Base-by-base conservation (phyloP, 2,797 vertebrate genomes). In the Lophius americanus region DNA sequence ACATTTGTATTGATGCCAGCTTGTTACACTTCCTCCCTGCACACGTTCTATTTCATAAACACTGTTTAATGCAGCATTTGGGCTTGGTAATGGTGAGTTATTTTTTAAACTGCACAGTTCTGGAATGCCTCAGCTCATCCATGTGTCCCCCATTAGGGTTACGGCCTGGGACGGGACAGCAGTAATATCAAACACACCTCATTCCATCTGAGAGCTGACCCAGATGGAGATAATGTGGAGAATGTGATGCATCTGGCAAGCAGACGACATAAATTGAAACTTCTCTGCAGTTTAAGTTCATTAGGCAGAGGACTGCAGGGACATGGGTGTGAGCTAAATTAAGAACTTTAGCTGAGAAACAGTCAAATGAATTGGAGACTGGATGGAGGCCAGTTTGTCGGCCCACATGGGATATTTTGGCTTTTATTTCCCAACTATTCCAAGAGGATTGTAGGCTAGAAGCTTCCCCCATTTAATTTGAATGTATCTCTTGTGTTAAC, bases 1-100 rank as follows among this genome's bases (percentile, higher is more conserved):
- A 82, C 83, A 88, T 89, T 87, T 89, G 88, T 86, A 68, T 84
- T 49, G 67, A 75, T 88, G 91, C 88, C 89, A 91, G 83, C 84
- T 85, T 90, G 82, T 87, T 87, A 79, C 77, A 83, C 54, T 35
- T 75, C 70, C 70, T 85, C 85, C 78, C 75, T 72, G 69, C 70
- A 85, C 75, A 60, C 70, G 60, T 77, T 84, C 76, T 53, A 79
- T 71, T 71, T 68, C 64, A 69, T 78, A 84, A 76, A 78, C 66
- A 14, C 66, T 48, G 38, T 83, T 64, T 78, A 85, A 84, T 82
- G 69, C 73, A 60, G 68, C 71, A 60, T 73, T 11, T 52, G 55
- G 51, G 50, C 75, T 88, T 79, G 85, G 73, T 74, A 12, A 51
- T 67, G 11, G 13, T 3, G 1, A 82, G 78, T 76, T 67, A 7